Evolutionary conservation across 2,888 invertebrate genomes (phyloP).

Genomic region (Cephus spinipes): DNA sequence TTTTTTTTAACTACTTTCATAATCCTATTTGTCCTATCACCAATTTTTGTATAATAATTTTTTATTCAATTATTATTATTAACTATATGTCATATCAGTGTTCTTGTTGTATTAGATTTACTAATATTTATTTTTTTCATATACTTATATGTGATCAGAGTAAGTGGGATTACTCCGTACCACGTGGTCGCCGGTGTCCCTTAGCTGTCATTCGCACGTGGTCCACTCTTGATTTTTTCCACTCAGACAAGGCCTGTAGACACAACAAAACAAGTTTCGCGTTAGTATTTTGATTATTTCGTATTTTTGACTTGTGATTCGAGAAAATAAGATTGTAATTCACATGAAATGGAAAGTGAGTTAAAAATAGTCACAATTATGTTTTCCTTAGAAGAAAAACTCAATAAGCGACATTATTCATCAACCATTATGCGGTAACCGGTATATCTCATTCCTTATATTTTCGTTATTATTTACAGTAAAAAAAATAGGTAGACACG

Average conservation of each 20-base stretch:
- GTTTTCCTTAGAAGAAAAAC: not conserved
- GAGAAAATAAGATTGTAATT: not conserved
- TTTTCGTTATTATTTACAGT: not conserved
- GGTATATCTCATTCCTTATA: not conserved
- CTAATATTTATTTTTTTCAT: not conserved
- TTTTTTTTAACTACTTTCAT: not conserved
- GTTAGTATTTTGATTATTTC: not conserved
- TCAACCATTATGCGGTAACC: not conserved
- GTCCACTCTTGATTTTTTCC: not conserved
- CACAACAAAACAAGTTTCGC: not conserved
- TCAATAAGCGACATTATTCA: not conserved
- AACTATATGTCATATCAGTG: not conserved
- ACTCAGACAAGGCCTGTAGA: not conserved
- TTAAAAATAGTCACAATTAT: not conserved
- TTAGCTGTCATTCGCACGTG: not conserved
- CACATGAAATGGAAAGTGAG: not conserved
- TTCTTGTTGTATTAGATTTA: not conserved
- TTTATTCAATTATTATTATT: not conserved
- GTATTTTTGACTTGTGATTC: not conserved
- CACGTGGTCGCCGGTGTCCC: not conserved
- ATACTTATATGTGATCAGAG: not conserved
- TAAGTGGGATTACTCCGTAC: not conserved
- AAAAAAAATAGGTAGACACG: not conserved
- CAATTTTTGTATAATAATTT: not conserved
- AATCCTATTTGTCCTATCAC: not conserved